Base-by-base conservation (phyloP, 35 echinoderm and acorn worm genomes). In the Anneissia japonica region DNA sequence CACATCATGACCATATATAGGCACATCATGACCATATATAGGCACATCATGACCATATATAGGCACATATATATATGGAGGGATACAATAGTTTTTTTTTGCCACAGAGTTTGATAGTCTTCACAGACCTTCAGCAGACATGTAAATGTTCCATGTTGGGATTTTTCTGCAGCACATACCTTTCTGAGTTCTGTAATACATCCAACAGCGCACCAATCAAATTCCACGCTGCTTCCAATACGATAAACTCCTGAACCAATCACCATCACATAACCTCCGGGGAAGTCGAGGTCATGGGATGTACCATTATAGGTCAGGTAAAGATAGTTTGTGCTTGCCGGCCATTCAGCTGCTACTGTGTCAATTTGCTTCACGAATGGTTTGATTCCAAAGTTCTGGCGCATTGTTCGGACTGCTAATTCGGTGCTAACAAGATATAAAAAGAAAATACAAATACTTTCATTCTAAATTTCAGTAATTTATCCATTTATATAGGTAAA, bases 171-270 rank as follows among this genome's bases (percentile, higher is more conserved):
- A 55, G 34, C n/a, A 51, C 84, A 75, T 39, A 99, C 96, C 89
- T 91, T 89, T 80, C 96, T 88, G 0, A 99, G 89, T 80, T 93
- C 96, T 5, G 76, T 91, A 51, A 99, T 99, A 72, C 96, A 99
- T 0, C 96, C 85, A 4, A 99, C 96, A 84, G 96, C 96, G 77
- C 96, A 99, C 96, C 96, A 99, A 77, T 99, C 96, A 94, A 99
- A 99, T 72, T 99, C 96, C 26, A 99, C 96, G 75, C 96, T 99
- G 40, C 96, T 99, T 11, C 96, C 96, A 32, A 99, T 99, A 37
- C 96, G 91, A 79, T 99, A 99, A 0, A 99, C 96, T 7, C 96
- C 96, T 0, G 96, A 99, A 10, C 96, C 96, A 51, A 99, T 91
- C 33, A 99, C 96, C 91, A 99, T 99, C 32, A 89, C 86, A 39